Conservation (phyloP, 2,113 vertebrate species). For the Tor tambroides region DNA sequence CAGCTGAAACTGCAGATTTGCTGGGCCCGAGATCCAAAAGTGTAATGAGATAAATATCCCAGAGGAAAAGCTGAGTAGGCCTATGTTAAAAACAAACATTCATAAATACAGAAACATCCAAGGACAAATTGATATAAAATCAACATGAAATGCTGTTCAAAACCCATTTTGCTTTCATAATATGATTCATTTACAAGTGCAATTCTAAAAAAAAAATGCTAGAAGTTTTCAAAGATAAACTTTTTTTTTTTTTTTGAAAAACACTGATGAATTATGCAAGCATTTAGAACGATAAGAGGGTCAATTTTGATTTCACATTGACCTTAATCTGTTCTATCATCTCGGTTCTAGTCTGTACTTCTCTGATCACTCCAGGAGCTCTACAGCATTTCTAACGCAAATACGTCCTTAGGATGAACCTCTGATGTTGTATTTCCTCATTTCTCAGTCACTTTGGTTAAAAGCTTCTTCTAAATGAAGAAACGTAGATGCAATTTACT, state of each 20-base stretch:
- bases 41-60: conserved; percentile 31
- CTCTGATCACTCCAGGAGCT: background rate
- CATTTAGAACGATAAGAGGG: too few species aligned
- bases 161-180: background rate
- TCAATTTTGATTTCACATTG: too few species aligned
- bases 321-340: background rate
- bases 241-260: background rate
- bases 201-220: background rate
- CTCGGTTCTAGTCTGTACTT: background rate
- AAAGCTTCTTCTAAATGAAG: background rate
- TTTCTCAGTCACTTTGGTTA: background rate
- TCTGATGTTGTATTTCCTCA: background rate
- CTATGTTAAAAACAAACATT: background rate
- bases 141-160: conserved; percentile 7
- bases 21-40: background rate
- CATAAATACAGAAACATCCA: background rate
- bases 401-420: background rate
- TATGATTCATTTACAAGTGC: background rate
- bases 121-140: background rate
- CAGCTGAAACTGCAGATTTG: background rate
- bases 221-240: background rate
- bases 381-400: background rate
- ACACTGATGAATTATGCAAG: too few species aligned
- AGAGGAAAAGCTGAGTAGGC: conserved; percentile 12
- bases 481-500: background rate